Evolutionary conservation across 1,140 invertebrate genomes (phyloP), one percentile per base, ranked within the genome.

Genomic region (Cyclina sinensis): DNA sequence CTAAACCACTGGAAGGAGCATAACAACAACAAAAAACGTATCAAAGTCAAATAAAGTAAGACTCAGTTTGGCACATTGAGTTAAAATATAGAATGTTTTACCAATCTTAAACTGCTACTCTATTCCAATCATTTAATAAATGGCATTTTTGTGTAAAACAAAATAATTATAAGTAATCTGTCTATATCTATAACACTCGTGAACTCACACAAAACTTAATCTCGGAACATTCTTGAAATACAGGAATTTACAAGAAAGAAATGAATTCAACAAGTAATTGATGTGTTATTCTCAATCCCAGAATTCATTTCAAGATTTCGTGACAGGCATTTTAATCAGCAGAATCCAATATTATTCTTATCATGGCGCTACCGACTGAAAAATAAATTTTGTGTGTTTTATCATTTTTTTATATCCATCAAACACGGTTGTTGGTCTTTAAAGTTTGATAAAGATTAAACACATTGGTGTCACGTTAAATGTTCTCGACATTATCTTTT

Each of bases 341-440:
- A 39, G 83, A 86, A 86, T 46, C 65, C 83, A 57, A 86, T 86
- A 86, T 74, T 43, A 70, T 35, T 57, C 83, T 86, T 86, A 86
- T 86, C 83, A 74, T 7, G 73, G 51, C 35, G 12, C 37, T 24
- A 18, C 83, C 30, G 54, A 30, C 68, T 57, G 68, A 74, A 74
- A 70, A 68, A 86, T 86, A 86, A 74, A 76, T 76, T 70, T 48
- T 74, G 68, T 73, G 59, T 86, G 83, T 86, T 86, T 86, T 86
- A 86, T 86, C 83, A 86, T 86, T 76, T 86, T n/a, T 84, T 86
- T 86, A 86, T 86, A 51, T 62, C 59, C 70, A 48, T 76, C 83
- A 51, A 57, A 74, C 83, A 59, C 83, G 11, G 83, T 86, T 54
- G 83, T 86, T 74, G 83, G 83, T 86, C 83, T 86, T 74, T 74